Evolutionary conservation across 2,797 vertebrate genomes (phyloP).

Genomic region (Channallabes apus): DNA sequence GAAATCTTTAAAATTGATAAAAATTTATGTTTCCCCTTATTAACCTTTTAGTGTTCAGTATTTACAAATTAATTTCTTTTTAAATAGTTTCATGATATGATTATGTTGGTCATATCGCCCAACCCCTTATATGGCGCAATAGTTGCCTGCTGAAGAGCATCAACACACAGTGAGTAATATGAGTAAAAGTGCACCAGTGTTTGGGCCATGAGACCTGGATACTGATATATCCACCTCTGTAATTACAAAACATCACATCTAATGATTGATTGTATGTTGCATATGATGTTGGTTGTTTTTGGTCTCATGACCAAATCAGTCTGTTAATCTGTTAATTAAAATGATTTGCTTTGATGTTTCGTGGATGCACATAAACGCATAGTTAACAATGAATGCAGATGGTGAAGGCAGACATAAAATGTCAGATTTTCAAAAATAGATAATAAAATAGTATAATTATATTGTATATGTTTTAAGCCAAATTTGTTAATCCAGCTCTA

Average conservation of each 20-base stretch:
- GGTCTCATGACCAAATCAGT: neutral
- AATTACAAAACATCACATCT: neutral
- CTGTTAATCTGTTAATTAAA: neutral
- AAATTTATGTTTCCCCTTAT: too few relatives aligned
- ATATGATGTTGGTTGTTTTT: neutral
- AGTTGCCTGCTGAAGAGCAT: neutral
- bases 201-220: neutral
- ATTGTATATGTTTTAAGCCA: too few relatives aligned
- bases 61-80: too few relatives aligned
- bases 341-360: neutral
- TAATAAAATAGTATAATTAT: too few relatives aligned
- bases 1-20: neutral
- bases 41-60: neutral
- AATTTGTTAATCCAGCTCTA: too few relatives aligned
- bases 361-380: neutral
- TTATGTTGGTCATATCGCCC: neutral
- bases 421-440: neutral
- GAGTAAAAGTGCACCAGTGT: neutral
- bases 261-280: neutral
- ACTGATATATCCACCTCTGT: neutral
- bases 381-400: neutral
- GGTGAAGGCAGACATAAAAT: slow-evolving; percentile 11
- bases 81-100: neutral
- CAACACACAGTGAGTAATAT: neutral
- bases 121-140: neutral